A percentile compares a stretch with the other conserved stretches of the same genome.
Conservation (phyloP, 2,113 vertebrate species). For the cattle (Bos taurus) region ARS-UCD2.0 NC_037348.1:38360001-38360500, state of each 20-base stretch:
- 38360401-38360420: neutral
- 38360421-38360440: neutral
- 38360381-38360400: neutral
- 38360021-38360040: neutral
- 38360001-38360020: neutral
- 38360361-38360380: neutral
- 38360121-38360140: neutral
- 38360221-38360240: neutral
- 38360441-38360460: neutral
- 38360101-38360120: neutral
- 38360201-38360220: neutral
- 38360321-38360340: neutral
- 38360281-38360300: neutral
- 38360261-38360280: neutral
- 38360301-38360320: neutral
- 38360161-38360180: neutral
- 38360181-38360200: neutral
- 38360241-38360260: neutral
- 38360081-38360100: neutral
- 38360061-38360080: neutral
- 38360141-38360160: neutral
- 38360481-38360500: neutral
- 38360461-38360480: neutral
- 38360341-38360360: neutral
- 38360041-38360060: neutral